Evolutionary conservation across 2,797 vertebrate genomes (phyloP).

Genomic region (Gymnoscopelus microlampas): DNA sequence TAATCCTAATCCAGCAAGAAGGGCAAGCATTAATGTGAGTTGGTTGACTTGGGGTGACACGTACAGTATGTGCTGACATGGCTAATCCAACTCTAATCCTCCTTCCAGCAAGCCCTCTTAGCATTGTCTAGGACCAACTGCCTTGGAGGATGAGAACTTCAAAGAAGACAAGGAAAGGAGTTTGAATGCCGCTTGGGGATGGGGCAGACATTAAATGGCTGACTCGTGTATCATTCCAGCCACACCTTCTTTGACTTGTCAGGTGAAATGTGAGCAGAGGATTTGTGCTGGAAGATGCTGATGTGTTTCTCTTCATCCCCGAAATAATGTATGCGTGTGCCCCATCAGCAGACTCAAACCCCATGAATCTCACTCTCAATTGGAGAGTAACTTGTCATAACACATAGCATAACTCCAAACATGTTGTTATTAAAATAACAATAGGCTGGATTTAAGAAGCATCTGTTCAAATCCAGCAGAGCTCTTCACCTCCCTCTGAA

Average conservation of each 20-base stretch:
- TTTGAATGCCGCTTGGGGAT: constrained; percentile 13
- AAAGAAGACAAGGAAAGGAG: constrained; percentile 19
- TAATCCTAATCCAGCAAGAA: constrained; percentile 76
- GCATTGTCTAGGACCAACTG: constrained; percentile 21
- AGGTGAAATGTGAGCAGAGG: constrained; percentile 39
- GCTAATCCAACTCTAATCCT: constrained; percentile 73
- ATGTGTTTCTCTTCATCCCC: constrained; percentile 17
- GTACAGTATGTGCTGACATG: constrained; percentile 67
- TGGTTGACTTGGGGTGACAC: constrained; percentile 58
- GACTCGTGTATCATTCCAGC: constrained; percentile 7
- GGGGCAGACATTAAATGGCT: constrained; percentile 25
- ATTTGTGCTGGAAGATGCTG: constrained; percentile 30
- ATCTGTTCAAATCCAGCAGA: constrained; percentile 26
- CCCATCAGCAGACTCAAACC: constrained; percentile 7
- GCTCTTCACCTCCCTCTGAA: constrained; percentile 9
- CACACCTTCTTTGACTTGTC: constrained; percentile 27
- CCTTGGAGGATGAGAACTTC: constrained; percentile 37
- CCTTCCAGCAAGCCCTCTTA: constrained; percentile 35
- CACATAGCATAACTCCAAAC: constrained; percentile 27
- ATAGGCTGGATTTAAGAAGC: constrained; percentile 7
- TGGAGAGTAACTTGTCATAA: constrained; percentile 36
- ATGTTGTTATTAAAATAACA: constrained; percentile 21
- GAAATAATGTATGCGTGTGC: background rate
- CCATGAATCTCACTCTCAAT: constrained; percentile 18
- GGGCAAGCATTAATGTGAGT: constrained; percentile 72